Conservation (phyloP, 2,113 vertebrate genomes). For the Eclectus roratus region DNA sequence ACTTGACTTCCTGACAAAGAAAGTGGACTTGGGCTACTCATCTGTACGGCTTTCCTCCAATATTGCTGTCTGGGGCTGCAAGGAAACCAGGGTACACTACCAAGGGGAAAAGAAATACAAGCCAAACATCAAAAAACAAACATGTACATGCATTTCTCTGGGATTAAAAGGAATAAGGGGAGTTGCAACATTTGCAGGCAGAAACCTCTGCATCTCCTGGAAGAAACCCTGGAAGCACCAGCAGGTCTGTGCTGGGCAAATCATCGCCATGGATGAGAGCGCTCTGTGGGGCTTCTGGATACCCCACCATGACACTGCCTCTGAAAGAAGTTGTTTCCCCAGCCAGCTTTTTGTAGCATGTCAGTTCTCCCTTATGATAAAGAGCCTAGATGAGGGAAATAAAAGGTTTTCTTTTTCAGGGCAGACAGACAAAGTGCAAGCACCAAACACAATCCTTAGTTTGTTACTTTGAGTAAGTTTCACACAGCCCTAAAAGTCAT, state of each 20-base stretch:
- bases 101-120: background rate
- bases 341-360: background rate
- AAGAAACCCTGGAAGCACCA: background rate
- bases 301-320: background rate
- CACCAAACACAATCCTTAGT: background rate
- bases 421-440: background rate
- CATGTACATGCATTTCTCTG: background rate
- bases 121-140: background rate
- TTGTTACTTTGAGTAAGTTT: background rate
- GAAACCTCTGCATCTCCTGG: background rate
- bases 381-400: background rate
- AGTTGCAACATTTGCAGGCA: background rate
- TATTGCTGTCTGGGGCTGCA: background rate
- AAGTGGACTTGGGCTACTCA: background rate
- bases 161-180: background rate
- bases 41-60: background rate
- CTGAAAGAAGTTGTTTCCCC: background rate
- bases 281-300: background rate
- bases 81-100: background rate
- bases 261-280: accelerated
- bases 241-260: background rate
- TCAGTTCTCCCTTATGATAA: background rate
- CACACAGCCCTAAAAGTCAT: background rate
- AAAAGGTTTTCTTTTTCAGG: background rate
- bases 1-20: background rate